A percentile compares a stretch with the other conserved stretches of the same genome.
Evolutionary conservation across 2,888 invertebrate genomes (phyloP).

Genomic region (Leptinotarsa rubiginosa): DNA sequence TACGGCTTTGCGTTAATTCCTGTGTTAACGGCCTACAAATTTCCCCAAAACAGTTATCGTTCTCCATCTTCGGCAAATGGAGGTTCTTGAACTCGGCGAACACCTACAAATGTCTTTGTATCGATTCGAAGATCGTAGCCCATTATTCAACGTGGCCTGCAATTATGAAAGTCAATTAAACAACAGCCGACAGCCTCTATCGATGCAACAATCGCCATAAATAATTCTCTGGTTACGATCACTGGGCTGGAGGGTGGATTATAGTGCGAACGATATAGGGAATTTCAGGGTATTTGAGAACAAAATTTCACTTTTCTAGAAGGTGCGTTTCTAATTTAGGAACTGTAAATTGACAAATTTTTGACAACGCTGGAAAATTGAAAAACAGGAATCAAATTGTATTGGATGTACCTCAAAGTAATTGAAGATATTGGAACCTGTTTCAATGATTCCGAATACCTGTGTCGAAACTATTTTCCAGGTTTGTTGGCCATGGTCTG

Average conservation of each 20-base stretch:
- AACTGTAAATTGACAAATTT: too few species aligned
- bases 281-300: too few species aligned
- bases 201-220: conserved; percentile 14
- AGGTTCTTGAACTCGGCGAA: conserved; percentile 22
- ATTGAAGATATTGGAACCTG: too few species aligned
- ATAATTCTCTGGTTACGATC: conserved; percentile 12
- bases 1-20: neutral
- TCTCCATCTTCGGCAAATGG: conserved; percentile 33
- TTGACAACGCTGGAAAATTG: too few species aligned
- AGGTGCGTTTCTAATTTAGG: too few species aligned
- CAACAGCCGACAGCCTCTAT: conserved; percentile 20
- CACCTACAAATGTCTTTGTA: conserved; percentile 29
- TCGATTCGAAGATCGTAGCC: conserved; percentile 18
- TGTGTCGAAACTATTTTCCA: too few species aligned
- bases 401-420: too few species aligned
- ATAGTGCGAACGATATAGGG: neutral
- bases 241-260: neutral
- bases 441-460: too few species aligned
- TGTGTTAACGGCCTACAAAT: conserved; percentile 38
- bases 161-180: conserved; percentile 26
- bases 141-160: conserved; percentile 22
- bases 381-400: too few species aligned
- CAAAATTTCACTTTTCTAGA: too few species aligned
- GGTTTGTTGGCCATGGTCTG: too few species aligned
- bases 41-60: conserved; percentile 40